Evolutionary conservation across 2,797 vertebrate genomes (phyloP), one percentile per base, ranked within the genome.

Genomic region (Geotrypetes seraphini): DNA sequence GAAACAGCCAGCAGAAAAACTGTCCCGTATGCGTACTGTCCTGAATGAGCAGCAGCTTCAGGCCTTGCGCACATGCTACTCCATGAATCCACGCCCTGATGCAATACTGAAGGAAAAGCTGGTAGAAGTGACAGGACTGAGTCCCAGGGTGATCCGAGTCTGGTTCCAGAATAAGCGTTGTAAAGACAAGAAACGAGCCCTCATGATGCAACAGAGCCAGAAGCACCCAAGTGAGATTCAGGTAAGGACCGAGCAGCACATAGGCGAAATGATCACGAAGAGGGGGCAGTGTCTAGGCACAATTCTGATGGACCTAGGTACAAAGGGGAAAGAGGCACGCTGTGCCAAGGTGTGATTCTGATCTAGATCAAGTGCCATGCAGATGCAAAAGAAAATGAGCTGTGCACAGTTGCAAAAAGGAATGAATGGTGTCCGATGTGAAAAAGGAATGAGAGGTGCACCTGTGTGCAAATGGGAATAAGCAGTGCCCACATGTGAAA

Each of bases 141-240:
- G 95, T 59, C 92, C 95, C 19, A 60, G 95, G 3, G 95, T 98
- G 46, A 97, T 98, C 71, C 82, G 95, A 10, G 95, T 98, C 32
- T 98, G 94, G 94, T 98, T 98, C 60, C 94, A 98, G 79, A 98
- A 97, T 81, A 98, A 98, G 43, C 92, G 95, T 39, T 98, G 95
- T 78, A 98, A 98, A 53, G 95, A 98, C 83, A 98, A 98, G 85
- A 98, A 98, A 66, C 91, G 70, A 41, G 83, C 86, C 36, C 87
- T 91, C 5, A 73, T 97, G 31, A 91, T 98, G 86, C 98, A 96
- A 65, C 94, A 98, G 69, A 81, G 97, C 4, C 92, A 94, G 60
- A 92, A 91, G 52, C 94, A 95, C 59, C 88, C n/a, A n/a, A n/a
- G n/a, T n/a, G n/a, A n/a, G n/a, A n/a, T n/a, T n/a, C n/a, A n/a